Evolutionary conservation across 2,113 vertebrate genomes (phyloP), one percentile per base, ranked within the genome.

Genomic region (Tachysurus fulvidraco): DNA sequence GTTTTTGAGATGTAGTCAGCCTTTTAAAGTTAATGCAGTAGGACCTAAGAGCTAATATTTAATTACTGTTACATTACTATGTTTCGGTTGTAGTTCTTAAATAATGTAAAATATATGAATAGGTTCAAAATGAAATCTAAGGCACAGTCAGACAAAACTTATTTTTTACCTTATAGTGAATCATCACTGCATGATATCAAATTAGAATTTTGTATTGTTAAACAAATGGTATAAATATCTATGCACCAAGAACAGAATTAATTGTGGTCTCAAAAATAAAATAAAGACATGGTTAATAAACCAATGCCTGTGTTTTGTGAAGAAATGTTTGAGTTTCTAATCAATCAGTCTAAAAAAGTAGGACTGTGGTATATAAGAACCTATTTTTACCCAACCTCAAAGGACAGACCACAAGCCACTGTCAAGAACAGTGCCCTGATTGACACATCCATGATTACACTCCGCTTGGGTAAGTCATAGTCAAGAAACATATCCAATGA

Each of bases 401-500:
- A 65, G 81, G n/a, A 50, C 44, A 19, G n/a, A 83, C 12, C 62
- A 76, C 19, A 74, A 76, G 21, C 28, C 83, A 74, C 30, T 46
- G 54, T 74, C 83, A 57, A 28, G 69, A 85, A 85, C 83, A 62
- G 83, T 77, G 30, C 50, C 2, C 83, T 62, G 71, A 85, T 23
- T 46, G 62, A 83, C 81, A 67, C 5, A 2, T 65, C 81, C 25
- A 28, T 67, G 81, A 83, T 83, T 83, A 67, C 44, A 83, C 81
- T 52, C 44, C 52, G 36, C 83, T 23, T 76, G 55, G 30, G 54
- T 76, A 36, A 84, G 60, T 2, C 28, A 55, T 46, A 50, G 30
- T 59, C 36, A 57, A 46, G 52, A 52, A 73, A 17, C 28, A 76
- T 28, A 60, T 76, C 69, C 54, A 59, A 54, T 71, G 28, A 54